Percentiles rank a stretch among this genome's conserved stretches.
Evolutionary conservation across 2,888 invertebrate species (phyloP).

Genomic region (Apeira syringaria): DNA sequence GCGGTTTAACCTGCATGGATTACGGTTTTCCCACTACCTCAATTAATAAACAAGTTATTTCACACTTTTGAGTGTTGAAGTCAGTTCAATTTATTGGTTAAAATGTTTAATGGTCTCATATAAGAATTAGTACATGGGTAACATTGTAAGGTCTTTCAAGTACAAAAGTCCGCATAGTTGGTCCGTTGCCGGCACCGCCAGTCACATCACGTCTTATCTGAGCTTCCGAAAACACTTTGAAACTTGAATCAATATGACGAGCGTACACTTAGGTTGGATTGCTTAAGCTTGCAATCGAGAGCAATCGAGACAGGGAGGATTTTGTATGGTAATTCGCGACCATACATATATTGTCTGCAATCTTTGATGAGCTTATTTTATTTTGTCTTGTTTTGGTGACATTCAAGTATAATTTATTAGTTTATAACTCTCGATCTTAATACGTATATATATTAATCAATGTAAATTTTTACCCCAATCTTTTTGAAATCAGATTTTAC

Average conservation of each 20-base stretch:
- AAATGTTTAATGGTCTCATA: too few species aligned
- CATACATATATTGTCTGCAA: conserved; percentile 22
- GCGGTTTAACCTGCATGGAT: too few species aligned
- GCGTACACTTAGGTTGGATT: conserved; percentile 66
- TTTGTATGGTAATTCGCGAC: conserved; percentile 22
- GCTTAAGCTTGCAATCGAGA: conserved; percentile 53
- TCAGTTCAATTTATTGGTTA: too few species aligned
- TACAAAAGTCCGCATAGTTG: conserved; percentile 55
- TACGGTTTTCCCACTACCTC: too few species aligned
- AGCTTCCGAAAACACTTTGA: conserved; percentile 67
- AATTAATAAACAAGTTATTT: too few species aligned
- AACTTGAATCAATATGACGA: conserved; percentile 71
- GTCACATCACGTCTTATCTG: conserved; percentile 72
- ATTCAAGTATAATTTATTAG: too few species aligned
- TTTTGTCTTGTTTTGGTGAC: neutral
- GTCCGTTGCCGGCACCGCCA: conserved; percentile 50
- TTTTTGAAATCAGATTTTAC: too few species aligned
- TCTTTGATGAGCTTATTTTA: conserved; percentile 22
- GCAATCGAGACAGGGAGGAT: conserved; percentile 36
- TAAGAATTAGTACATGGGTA: neutral
- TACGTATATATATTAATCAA: too few species aligned
- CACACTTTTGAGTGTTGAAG: too few species aligned
- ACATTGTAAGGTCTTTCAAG: conserved; percentile 39
- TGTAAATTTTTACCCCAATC: too few species aligned
- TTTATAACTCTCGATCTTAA: too few species aligned